A percentile compares a stretch with the other conserved stretches of the same genome.
phyloP scores from a whole-genome alignment of 2,797 vertebrate species.

The Paramormyrops hopkinsi region DNA sequence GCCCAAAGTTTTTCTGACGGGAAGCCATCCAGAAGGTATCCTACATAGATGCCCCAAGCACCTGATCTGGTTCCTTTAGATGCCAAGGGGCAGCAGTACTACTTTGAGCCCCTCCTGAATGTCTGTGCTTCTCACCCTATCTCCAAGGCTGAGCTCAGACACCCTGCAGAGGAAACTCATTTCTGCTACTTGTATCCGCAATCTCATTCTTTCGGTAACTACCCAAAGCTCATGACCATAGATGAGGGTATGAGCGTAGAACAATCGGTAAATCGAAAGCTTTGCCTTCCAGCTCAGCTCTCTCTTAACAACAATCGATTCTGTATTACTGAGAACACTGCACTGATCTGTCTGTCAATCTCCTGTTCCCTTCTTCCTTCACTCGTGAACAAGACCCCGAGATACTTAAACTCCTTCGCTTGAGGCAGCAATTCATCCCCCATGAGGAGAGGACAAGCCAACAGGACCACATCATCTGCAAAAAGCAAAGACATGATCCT shows the following conservation, averaged over 20 bases:
- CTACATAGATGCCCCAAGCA: not conserved
- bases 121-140: not conserved
- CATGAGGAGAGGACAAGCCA: not conserved
- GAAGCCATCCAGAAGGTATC: not conserved
- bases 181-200: not conserved
- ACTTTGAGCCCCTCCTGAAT: not conserved
- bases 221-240: not conserved
- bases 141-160: not conserved
- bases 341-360: not conserved
- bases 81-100: not conserved
- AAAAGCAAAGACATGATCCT: not conserved
- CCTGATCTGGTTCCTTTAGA: not conserved
- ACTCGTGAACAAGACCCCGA: not conserved
- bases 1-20: not conserved
- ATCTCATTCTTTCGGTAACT: not conserved
- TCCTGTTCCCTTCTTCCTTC: not conserved
- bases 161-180: not conserved
- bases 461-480: not conserved
- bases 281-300: not conserved
- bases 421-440: constrained; percentile 29
- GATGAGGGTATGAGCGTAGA: not conserved
- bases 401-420: not conserved
- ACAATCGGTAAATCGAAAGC: not conserved
- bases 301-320: not conserved
- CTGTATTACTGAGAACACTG: not conserved